phyloP scores from a whole-genome alignment of 2,797 vertebrate genomes.

The Centropyge bicolor region DNA sequence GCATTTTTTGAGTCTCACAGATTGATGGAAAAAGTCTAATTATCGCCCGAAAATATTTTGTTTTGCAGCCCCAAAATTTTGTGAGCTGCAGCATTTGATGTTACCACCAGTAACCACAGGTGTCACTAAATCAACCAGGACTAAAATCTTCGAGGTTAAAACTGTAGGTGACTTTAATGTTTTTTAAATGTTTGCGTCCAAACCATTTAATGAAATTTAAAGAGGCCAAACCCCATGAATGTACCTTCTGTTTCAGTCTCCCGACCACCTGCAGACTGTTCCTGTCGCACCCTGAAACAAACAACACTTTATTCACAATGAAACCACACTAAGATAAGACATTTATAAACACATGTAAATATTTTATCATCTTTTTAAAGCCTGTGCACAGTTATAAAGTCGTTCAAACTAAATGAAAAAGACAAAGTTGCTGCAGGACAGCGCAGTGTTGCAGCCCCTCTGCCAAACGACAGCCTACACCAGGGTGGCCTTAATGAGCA shows the following conservation, averaged over 20 bases:
- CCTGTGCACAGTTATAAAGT: not conserved
- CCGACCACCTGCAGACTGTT: conserved; percentile 76
- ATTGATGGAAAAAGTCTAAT: no score
- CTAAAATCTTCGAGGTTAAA: no score
- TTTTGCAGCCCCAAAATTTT: no score
- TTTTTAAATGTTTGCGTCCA: conserved; percentile 11
- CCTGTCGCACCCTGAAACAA: conserved; percentile 67
- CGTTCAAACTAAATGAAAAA: conserved; percentile 7
- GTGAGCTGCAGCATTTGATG: no score
- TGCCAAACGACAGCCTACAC: conserved; percentile 48
- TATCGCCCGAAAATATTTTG: no score
- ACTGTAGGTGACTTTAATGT: not conserved
- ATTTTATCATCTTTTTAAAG: not conserved
- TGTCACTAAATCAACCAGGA: no score
- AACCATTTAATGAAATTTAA: conserved; percentile 34
- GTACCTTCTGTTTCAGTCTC: conserved; percentile 72
- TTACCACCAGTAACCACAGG: no score
- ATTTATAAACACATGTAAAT: not conserved
- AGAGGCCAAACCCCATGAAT: conserved; percentile 72
- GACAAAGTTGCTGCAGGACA: not conserved
- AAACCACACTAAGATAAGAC: conserved; percentile 17
- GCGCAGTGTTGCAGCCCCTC: conserved; percentile 11
- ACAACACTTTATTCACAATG: conserved; percentile 62
- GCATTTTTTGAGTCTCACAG: no score
- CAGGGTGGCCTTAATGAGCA: conserved; percentile 68